Base-by-base conservation (phyloP, 35 echinoderm and acorn worm species). In the Apostichopus californicus region DNA sequence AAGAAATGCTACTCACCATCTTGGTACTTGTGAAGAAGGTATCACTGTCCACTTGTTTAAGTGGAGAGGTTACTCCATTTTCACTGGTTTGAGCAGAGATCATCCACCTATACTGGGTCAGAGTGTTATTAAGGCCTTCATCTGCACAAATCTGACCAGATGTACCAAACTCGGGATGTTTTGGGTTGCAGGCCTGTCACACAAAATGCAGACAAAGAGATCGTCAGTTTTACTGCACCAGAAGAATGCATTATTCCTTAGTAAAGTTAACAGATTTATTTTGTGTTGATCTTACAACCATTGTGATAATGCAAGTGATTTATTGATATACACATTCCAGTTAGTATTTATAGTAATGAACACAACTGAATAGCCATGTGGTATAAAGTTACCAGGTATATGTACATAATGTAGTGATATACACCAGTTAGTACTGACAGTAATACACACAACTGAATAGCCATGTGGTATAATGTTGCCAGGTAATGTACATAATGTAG, bases 21-120 rank as follows among this genome's bases (percentile, higher is more conserved):
- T 99, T 94, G 25, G 97, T 96, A 81, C 80, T 89, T 78, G 95
- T 99, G 93, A 99, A 99, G 97, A 99, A 99, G 21, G 97, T 99
- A 66, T 99, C 92, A 93, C 97, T 96, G 60, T 96, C 93, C 53
- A 95, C 90, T 55, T 95, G 85, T 60, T 85, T 93, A 75, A 99
- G 91, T 5, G 97, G 97, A 58, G 91, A 96, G 13, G 97, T 96
- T 65, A 96, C 97, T 5, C 97, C 97, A 93, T 23, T 75, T 2
- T 81, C 83, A 34, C 95, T 93, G 17, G 93, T 99, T 20, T 95
- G 97, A 13, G 95, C 95, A 26, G 97, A 91, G 17, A 99, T 95
- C 97, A 94, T 94, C 97, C 97, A 98, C 26, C 97, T 86, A 89
- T 96, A 98, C 83, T 98, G 77, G 54, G 97, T 96, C 8, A 99